Percentiles rank a stretch among this genome's conserved stretches.
phyloP scores from a whole-genome alignment of 2,113 vertebrate species.

The Sinosuthora webbiana region DNA sequence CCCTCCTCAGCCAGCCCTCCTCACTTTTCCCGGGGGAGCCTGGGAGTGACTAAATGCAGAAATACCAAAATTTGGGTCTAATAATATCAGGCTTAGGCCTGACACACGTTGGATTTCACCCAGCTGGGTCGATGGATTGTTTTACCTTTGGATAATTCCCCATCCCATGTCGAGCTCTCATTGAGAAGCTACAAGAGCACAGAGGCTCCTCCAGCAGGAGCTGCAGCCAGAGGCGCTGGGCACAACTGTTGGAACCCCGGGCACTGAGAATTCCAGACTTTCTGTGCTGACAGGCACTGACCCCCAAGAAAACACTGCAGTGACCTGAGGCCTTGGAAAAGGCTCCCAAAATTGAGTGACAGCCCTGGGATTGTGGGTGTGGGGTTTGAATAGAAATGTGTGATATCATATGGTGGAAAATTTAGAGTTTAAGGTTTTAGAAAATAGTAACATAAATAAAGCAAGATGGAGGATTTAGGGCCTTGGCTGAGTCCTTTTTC shows the following conservation, averaged over 20 bases:
- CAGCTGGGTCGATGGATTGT: not conserved
- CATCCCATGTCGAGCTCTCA: not conserved
- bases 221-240: not conserved
- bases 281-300: not conserved
- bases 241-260: not conserved
- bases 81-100: not conserved
- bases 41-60: not conserved
- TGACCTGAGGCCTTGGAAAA: not conserved
- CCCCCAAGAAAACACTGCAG: not conserved
- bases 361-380: not conserved
- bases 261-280: not conserved
- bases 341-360: not conserved
- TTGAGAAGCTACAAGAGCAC: not conserved
- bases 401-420: not conserved
- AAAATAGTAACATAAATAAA: not conserved
- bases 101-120: fast-evolving
- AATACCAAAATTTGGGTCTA: not conserved
- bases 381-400: not conserved
- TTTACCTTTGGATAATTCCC: not conserved
- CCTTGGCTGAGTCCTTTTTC: not conserved
- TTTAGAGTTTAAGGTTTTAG: not conserved
- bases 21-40: not conserved
- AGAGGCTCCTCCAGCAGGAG: not conserved
- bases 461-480: not conserved
- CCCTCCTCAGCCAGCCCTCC: not conserved